Conservation (phyloP, 2,888 invertebrate species). For the Steinernema hermaphroditum region DNA sequence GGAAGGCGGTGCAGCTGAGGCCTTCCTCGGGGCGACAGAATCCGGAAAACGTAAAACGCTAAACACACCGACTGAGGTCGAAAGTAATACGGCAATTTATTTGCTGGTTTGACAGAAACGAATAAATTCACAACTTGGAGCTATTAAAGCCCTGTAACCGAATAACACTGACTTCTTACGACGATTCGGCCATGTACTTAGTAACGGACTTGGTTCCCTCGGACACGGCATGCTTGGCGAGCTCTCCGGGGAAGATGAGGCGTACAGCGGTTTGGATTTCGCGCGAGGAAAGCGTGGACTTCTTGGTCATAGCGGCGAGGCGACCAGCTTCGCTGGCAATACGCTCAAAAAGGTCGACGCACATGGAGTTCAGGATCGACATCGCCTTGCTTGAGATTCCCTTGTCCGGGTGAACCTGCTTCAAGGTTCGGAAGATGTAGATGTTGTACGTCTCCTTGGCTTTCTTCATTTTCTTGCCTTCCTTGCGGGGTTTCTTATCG, state of each 20-base stretch:
- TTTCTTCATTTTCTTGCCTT: slow-evolving; percentile 50
- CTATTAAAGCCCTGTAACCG: no score
- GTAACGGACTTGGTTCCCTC: slow-evolving; percentile 37
- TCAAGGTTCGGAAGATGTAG: slow-evolving; percentile 67
- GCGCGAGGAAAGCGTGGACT: slow-evolving; percentile 74
- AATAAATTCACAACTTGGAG: no score
- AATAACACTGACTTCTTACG: no score
- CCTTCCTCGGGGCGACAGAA: no score
- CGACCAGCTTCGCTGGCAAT: slow-evolving; percentile 75
- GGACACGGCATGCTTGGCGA: slow-evolving; percentile 39
- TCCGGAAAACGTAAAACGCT: no score
- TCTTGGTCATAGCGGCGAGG: slow-evolving; percentile 73
- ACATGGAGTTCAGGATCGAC: slow-evolving; percentile 77
- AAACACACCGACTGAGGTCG: no score
- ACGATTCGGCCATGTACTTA: slow-evolving; percentile 30
- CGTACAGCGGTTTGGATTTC: slow-evolving; percentile 74
- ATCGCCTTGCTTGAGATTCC: slow-evolving; percentile 76
- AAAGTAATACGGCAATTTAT: no score
- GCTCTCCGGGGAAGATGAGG: slow-evolving; percentile 30
- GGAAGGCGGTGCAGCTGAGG: no score
- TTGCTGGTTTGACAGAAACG: no score
- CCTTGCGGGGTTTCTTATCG: slow-evolving; percentile 39
- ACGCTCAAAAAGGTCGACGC: slow-evolving; percentile 76
- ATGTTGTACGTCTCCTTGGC: slow-evolving; percentile 20
- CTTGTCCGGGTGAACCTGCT: slow-evolving; percentile 71